phyloP scores from a whole-genome alignment of 2,888 invertebrate genomes.

The Leucozona laternaria region DNA sequence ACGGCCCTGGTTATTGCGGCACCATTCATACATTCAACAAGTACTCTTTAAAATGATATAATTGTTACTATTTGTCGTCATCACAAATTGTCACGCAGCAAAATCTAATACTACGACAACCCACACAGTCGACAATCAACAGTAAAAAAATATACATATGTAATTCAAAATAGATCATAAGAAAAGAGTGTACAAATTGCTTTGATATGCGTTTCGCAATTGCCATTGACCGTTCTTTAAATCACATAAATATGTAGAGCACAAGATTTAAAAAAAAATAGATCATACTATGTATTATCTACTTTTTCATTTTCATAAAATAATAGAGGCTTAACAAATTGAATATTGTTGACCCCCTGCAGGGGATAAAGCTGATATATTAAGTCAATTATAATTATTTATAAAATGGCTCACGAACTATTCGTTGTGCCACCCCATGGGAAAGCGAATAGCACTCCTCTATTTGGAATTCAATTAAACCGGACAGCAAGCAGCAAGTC shows the following conservation, averaged over 20 bases:
- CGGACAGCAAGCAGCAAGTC: conserved; percentile 4
- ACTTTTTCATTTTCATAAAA: background rate
- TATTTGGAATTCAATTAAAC: conserved; percentile 59
- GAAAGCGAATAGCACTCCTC: conserved; percentile 30
- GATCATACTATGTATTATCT: too few species aligned
- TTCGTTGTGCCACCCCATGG: conserved; percentile 21
- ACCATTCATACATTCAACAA: background rate
- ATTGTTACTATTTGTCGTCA: background rate
- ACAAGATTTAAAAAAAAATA: conserved; percentile 24
- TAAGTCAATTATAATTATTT: conserved; percentile 59
- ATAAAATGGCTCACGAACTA: conserved; percentile 9
- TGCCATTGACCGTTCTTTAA: conserved; percentile 14
- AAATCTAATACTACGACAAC: background rate
- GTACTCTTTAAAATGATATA: background rate
- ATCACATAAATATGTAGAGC: background rate
- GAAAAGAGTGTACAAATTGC: conserved; percentile 32
- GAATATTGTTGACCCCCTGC: conserved; percentile 44
- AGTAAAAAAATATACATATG: background rate
- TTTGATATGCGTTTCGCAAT: conserved; percentile 22
- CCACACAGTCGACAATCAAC: conserved; percentile 15
- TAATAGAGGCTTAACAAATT: conserved; percentile 1
- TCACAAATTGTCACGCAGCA: background rate
- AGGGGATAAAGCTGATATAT: conserved; percentile 45
- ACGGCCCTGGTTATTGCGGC: background rate
- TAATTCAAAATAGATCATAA: conserved; percentile 59